Base-by-base conservation (phyloP, 2,888 invertebrate genomes). In the Thecocarcelia acutangulata region DNA sequence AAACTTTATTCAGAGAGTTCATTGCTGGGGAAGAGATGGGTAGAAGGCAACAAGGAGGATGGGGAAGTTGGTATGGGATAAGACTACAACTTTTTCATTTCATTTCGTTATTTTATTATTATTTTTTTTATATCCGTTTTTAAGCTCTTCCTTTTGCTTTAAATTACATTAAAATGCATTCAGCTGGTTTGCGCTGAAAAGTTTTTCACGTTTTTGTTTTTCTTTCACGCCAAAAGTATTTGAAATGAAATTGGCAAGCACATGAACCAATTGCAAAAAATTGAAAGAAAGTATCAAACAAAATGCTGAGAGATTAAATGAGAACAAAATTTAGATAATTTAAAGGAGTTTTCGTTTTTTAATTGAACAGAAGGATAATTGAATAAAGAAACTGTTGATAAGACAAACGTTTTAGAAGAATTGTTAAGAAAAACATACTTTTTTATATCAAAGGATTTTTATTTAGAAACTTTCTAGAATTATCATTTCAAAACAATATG, bases 121-220 rank as follows among this genome's bases (percentile, higher is more conserved):
- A 73, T 61, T 12, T 8, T 63, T 77, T 61, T 12, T 8, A 33
- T 59, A 50, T 37, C 19, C 37, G 33, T 58, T 46, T 61, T 80
- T 66, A 5, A 1, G 4, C 9, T 5, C 33, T n/a, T 58, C 11
- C 58, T 74, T 74, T 77, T 68, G 77, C 64, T 77, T 73, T 74
- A 82, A 70, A 82, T 82, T 82, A 74, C 82, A 82, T 82, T 82
- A 82, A 82, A 82, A 82, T 78, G 70, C 74, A 74, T 82, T 74
- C 74, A 78, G 82, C 74, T 82, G 82, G 74, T 74, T 76, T 64
- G 50, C 61, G 66, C 37, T n/a, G n/a, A 69, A 72, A 81, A 76
- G 42, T 82, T 78, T 74, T 69, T 64, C 44, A 56, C 44, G 46
- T 78, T 61, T 68, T 76, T 40, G n/a, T 5, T 11, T 5, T 52